Base-by-base conservation (phyloP, 2,888 invertebrate genomes). In the Pheosia tremula region DNA sequence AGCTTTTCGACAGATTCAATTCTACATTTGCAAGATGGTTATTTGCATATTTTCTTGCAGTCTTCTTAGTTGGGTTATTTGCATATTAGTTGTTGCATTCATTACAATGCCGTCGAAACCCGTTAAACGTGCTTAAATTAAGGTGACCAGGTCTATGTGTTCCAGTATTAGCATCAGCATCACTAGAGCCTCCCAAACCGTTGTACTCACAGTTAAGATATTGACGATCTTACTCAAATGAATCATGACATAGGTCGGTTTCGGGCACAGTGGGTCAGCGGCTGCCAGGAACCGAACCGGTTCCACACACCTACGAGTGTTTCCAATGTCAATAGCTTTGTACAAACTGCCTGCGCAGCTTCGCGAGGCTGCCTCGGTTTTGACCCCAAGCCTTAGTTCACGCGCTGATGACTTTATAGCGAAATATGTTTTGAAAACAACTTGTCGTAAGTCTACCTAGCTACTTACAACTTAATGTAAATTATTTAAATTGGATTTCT, bases 191-290 rank as follows among this genome's bases (percentile, higher is more conserved):
- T 50, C 6, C 39, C 5, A 37, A 43, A 9, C 50, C 8, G 49
- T 52, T 39, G 57, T 47, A 7, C n/a, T 45, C 39, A 1, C 57
- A 43, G 45, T 24, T 24, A 24, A 49, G 56, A 43, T 58, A 50
- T 58, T 49, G 39, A 38, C 9, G 39, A 58, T 50, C 24, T 24
- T 24, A 58, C 38, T 68, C 70, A 64, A 59, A 70, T 72, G 75
- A 77, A 55, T 75, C 70, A 77, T 64, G 72, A 58, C 58, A 58
- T 68, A 59, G 61, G 62, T 67, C 64, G 66, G 71, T 75, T 79
- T 77, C 61, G 68, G 75, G 84, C 67, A 73, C 83, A 84, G 80
- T 84, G 63, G 80, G 84, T 78, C 83, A 83, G 66, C 68, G 63
- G 60, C 66, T 66, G 71, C 70, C 75, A 73, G 79, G 75, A 78